Percentiles rank a stretch among this genome's conserved stretches.
Conservation (phyloP, 2,888 invertebrate species). For the Mesochorus sp. region DNA sequence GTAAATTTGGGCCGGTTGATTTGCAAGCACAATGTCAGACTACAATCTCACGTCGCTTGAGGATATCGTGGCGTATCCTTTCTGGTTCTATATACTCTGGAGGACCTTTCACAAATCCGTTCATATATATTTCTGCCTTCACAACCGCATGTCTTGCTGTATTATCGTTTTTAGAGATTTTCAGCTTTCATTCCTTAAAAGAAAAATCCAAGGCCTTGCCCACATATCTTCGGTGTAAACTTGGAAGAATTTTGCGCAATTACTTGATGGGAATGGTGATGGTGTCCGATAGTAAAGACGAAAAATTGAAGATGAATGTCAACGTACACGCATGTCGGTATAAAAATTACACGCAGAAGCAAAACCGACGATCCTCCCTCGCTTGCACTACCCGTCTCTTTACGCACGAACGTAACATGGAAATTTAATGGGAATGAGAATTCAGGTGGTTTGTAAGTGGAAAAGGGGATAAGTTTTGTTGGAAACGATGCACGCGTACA, state of each 20-base stretch:
- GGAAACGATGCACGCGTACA: constrained; percentile 52
- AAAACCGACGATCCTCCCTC: constrained; percentile 13
- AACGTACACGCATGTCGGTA: not conserved
- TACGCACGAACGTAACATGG: constrained; percentile 61
- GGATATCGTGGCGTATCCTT: constrained; percentile 1
- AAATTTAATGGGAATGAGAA: constrained; percentile 49
- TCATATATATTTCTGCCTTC: not conserved
- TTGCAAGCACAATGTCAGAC: constrained; percentile 81
- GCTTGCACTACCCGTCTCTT: constrained; percentile 10
- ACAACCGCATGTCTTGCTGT: no score
- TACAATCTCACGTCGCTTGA: constrained; percentile 66
- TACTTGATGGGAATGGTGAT: not conserved
- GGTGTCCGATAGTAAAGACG: not conserved
- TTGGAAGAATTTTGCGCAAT: not conserved
- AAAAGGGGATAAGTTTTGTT: constrained; percentile 40
- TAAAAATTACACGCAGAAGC: constrained; percentile 4
- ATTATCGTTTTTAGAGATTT: no score
- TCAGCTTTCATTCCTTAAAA: no score
- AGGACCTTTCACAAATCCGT: not conserved
- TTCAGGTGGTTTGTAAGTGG: constrained; percentile 25
- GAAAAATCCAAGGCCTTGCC: no score
- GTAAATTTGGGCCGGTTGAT: constrained; percentile 80
- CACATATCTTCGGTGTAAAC: no score
- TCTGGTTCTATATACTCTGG: not conserved
- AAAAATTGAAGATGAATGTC: not conserved